Conservation (phyloP, 1,140 invertebrate genomes). For the Drosophila sp. region DNA sequence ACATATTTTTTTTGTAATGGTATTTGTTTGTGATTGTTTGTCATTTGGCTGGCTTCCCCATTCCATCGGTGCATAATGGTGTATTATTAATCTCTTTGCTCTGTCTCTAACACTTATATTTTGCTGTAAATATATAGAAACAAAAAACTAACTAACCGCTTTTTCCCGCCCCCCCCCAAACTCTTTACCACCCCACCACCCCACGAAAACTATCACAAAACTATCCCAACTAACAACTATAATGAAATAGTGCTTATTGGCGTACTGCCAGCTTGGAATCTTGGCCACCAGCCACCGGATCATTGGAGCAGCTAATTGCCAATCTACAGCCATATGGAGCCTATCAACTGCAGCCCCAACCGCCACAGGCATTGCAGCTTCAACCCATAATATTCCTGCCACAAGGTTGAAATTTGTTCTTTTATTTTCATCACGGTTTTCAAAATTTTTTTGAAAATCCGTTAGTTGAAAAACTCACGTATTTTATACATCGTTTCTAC, state of each 20-base stretch:
- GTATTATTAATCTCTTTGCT: not conserved
- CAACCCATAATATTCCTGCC: conserved; percentile 4
- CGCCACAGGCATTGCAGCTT: not conserved
- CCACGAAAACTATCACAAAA: conserved; percentile 16
- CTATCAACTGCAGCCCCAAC: conserved; percentile 13
- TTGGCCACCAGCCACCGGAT: conserved; percentile 54
- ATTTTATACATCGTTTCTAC: conserved; percentile 7
- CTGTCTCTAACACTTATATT: conserved; percentile 24
- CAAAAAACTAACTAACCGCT: not conserved
- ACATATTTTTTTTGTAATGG: not conserved
- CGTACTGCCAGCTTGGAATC: conserved; percentile 66
- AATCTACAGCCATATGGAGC: conserved; percentile 40
- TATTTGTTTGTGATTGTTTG: conserved; percentile 19
- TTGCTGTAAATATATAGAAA: conserved; percentile 63
- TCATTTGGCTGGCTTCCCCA: conserved; percentile 60
- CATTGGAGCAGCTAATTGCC: conserved; percentile 21
- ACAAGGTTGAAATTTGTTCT: conserved; percentile 1
- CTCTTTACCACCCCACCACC: conserved; percentile 35
- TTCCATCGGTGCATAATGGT: conserved; percentile 21
- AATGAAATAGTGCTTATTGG: conserved; percentile 57
- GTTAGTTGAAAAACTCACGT: not conserved
- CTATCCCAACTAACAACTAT: conserved; percentile 26
- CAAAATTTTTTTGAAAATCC: not conserved
- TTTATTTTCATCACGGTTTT: not conserved
- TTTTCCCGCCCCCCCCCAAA: conserved; percentile 37